Evolutionary conservation across 2,797 vertebrate species (phyloP).

Genomic region (Hemitrygon akajei): DNA sequence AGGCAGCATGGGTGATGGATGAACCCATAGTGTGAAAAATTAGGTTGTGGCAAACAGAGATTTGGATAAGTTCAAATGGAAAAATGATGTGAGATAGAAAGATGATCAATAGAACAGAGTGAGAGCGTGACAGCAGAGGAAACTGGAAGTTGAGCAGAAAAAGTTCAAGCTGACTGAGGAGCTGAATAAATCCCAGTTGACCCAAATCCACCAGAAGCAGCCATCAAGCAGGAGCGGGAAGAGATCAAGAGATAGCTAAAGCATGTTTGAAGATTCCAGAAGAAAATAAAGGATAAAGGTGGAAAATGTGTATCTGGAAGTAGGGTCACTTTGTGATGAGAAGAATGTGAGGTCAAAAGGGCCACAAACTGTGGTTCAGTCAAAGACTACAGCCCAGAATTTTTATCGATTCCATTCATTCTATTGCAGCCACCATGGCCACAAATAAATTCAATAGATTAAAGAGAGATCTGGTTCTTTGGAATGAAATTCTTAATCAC

Average conservation of each 20-base stretch:
- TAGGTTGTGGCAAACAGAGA: neutral
- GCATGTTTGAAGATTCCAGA: neutral
- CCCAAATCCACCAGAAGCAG: no score
- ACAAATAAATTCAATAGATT: neutral
- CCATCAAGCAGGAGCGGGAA: no score
- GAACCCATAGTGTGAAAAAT: neutral
- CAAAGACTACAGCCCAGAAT: neutral
- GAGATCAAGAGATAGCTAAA: neutral
- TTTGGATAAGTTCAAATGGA: neutral
- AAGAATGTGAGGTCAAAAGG: neutral
- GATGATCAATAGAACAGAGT: neutral
- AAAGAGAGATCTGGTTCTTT: neutral
- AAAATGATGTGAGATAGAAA: neutral
- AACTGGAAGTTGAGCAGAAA: no score
- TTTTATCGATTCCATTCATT: no score
- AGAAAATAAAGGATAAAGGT: neutral
- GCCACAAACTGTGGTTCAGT: neutral
- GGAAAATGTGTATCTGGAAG: neutral
- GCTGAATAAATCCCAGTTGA: no score
- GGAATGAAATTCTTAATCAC: neutral
- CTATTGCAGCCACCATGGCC: no score
- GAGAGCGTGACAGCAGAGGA: no score
- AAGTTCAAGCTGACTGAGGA: no score
- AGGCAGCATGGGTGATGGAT: neutral
- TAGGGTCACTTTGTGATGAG: neutral